Conservation (phyloP, 92 coral and sea anemone species). For the Hydrozoanthus gracilis region DNA sequence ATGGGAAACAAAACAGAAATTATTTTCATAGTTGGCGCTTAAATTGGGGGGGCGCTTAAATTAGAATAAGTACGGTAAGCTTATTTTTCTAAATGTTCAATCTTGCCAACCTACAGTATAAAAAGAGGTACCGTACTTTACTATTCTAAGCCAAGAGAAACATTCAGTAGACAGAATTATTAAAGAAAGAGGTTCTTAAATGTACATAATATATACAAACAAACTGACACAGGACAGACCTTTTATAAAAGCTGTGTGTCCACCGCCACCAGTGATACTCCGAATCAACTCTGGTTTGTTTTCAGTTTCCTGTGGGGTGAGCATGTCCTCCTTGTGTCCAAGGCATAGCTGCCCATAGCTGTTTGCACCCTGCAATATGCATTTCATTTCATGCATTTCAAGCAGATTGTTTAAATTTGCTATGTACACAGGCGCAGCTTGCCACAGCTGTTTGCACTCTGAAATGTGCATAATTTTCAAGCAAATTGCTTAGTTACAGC, state of each 20-base stretch:
- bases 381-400: not conserved
- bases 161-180: not conserved
- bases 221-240: conserved; percentile 34
- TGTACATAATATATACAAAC: too few relatives aligned
- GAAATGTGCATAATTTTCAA: too few relatives aligned
- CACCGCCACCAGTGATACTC: conserved; percentile 80
- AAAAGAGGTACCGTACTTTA: not conserved
- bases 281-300: conserved; percentile 5
- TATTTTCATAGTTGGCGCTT: too few relatives aligned
- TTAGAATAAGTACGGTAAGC: too few relatives aligned
- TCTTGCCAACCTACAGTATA: not conserved
- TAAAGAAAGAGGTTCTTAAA: not conserved
- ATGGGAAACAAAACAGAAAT: too few relatives aligned
- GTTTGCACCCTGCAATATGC: conserved; percentile 75
- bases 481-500: too few relatives aligned
- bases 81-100: too few relatives aligned
- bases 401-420: too few relatives aligned
- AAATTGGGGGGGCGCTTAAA: too few relatives aligned
- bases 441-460: too few relatives aligned
- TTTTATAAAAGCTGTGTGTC: conserved; percentile 80
- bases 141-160: not conserved
- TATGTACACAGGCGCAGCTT: not conserved
- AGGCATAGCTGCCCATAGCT: conserved; percentile 82
- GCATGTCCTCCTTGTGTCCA: conserved; percentile 70
- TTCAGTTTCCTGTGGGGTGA: conserved; percentile 49